Evolutionary conservation across 2,797 vertebrate genomes (phyloP), one percentile per base, ranked within the genome.

Genomic region (Acipenser transmontanus): DNA sequence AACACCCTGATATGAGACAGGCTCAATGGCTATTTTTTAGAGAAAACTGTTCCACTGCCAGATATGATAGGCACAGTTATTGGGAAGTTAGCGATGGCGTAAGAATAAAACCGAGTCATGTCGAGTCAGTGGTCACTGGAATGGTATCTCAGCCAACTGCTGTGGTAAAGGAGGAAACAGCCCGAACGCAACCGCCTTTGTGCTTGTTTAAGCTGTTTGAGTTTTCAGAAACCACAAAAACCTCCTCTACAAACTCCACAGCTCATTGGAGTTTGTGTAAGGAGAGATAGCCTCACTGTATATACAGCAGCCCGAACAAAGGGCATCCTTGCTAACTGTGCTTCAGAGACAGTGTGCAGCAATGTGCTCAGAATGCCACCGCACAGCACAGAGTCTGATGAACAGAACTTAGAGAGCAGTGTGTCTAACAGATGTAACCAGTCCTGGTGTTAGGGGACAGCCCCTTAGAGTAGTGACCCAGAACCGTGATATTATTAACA

Each of bases 31-130:
- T n/a, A 57, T 57, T 11, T n/a, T n/a, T 1, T 7, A 57, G 11
- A 61, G 60, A 34, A 34, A 10, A 10, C 17, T 61, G 60, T 9
- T 20, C 14, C 8, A 8, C 17, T 61, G 34, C 60, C 60, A 61
- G 60, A 20, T 11, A 8, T 34, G 60, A 61, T 61, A 61, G 60
- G 14, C 59, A 8, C 60, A 9, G 6, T 7, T 61, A 47, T 34
- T 61, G 80, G 78, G 80, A 76, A 79, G 78, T 84, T 83, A 86
- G 82, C 86, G 83, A 79, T 76, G 79, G 76, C 77, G 75, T 80
- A 77, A 87, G 86, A 85, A 84, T 78, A 82, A 82, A 77, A 80
- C 74, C 85, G 86, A 86, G 69, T 89, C 86, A 87, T 63, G 78
- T 80, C 77, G 82, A 73, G 81, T 77, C 78, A 82, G 78, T 75